phyloP scores from a whole-genome alignment of 92 coral and sea anemone genomes.

The Parazoanthus darwini region DNA sequence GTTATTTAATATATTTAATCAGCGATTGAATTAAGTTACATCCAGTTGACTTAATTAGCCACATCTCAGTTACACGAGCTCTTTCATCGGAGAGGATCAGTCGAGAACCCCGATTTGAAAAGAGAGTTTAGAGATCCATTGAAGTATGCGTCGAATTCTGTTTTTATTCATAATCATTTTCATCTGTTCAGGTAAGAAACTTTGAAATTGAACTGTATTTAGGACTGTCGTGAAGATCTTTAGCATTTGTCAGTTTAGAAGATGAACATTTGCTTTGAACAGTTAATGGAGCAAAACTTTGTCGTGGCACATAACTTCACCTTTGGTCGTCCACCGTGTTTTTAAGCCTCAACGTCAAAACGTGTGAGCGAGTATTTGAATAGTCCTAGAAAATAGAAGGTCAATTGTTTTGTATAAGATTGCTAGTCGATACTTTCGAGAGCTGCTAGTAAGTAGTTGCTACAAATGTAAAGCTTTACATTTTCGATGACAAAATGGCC shows the following conservation, averaged over 20 bases:
- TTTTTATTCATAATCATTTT: conserved; percentile 13
- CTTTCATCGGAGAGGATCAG: not conserved
- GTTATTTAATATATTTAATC: conserved; percentile 46
- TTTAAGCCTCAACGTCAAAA: not conserved
- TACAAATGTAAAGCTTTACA: conserved; percentile 16
- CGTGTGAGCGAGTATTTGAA: not conserved
- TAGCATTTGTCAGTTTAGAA: not conserved
- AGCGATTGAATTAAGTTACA: conserved; percentile 44
- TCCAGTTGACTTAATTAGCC: conserved; percentile 38
- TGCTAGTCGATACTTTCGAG: not conserved
- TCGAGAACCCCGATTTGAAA: not conserved
- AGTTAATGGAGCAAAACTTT: not conserved
- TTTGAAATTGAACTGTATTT: not conserved
- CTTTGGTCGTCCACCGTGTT: not conserved
- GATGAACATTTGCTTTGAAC: not conserved
- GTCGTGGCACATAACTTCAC: not conserved
- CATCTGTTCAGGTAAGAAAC: conserved; percentile 41
- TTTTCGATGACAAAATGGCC: conserved; percentile 39
- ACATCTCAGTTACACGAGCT: conserved; percentile 27
- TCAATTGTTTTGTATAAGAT: not conserved
- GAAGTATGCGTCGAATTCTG: conserved; percentile 37
- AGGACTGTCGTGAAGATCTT: not conserved
- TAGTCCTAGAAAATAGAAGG: not conserved
- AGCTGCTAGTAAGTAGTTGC: not conserved
- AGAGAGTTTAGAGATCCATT: not conserved